Percentiles rank a stretch among this genome's conserved stretches.
Conservation (phyloP, 2,797 vertebrate species). For the Trematomus bernacchii region DNA sequence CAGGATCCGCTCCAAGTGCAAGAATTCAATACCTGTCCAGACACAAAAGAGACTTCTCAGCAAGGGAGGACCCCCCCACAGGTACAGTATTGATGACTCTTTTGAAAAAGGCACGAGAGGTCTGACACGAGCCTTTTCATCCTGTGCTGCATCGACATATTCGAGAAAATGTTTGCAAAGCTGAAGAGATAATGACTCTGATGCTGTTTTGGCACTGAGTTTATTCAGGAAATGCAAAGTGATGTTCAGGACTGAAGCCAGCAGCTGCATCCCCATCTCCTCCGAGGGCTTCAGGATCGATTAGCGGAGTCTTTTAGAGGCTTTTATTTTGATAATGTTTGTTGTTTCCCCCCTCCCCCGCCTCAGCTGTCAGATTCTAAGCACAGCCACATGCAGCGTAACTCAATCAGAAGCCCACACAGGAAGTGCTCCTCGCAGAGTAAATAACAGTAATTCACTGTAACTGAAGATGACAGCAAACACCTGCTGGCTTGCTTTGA, state of each 20-base stretch:
- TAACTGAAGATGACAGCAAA: constrained; percentile 34
- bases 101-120: constrained; percentile 55
- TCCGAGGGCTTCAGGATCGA: constrained; percentile 8
- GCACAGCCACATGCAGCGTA: constrained; percentile 13
- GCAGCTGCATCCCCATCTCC: constrained; percentile 38
- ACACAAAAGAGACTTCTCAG: constrained; percentile 81
- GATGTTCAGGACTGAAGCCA: constrained; percentile 62
- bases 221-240: constrained; percentile 34
- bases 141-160: constrained; percentile 30
- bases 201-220: constrained; percentile 23
- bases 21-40: constrained; percentile 81
- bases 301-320: constrained; percentile 6
- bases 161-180: constrained; percentile 34
- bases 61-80: constrained; percentile 63
- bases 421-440: constrained; percentile 52
- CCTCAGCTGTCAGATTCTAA: constrained; percentile 47
- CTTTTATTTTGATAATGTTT: constrained; percentile 36
- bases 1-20: constrained; percentile 69
- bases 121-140: constrained; percentile 24
- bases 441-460: constrained; percentile 13
- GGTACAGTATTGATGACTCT: constrained; percentile 79
- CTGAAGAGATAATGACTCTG: constrained; percentile 2
- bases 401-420: constrained; percentile 52
- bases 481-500: constrained; percentile 14
- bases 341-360: neutral